Percentiles rank a stretch among this genome's conserved stretches.
Evolutionary conservation across 2,888 invertebrate species (phyloP).

Genomic region (Dolichopus griseipennis): DNA sequence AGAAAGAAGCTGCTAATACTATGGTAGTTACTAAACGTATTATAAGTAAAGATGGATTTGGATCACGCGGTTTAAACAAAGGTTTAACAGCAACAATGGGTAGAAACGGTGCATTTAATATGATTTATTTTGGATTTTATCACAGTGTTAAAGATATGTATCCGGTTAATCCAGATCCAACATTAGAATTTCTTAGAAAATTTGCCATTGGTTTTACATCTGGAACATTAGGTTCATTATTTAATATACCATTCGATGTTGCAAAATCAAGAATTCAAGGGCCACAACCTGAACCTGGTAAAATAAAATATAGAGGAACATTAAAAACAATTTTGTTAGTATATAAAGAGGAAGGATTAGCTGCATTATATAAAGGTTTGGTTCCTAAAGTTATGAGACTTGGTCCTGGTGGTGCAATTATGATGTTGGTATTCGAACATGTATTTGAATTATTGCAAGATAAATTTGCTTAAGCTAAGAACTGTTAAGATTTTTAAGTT

Average conservation of each 20-base stretch:
- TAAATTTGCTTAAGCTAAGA: slow-evolving; percentile 36
- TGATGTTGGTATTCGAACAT: slow-evolving; percentile 87
- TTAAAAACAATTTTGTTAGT: slow-evolving; percentile 62
- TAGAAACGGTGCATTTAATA: slow-evolving; percentile 85
- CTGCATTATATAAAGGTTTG: slow-evolving; percentile 84
- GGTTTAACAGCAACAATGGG: slow-evolving; percentile 83
- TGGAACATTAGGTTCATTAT: slow-evolving; percentile 74
- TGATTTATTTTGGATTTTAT: slow-evolving; percentile 92
- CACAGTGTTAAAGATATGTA: slow-evolving; percentile 75
- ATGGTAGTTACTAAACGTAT: slow-evolving; percentile 74
- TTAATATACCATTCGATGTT: slow-evolving; percentile 94
- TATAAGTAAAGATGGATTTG: slow-evolving; percentile 64
- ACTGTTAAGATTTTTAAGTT: not conserved
- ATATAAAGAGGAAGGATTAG: slow-evolving; percentile 79
- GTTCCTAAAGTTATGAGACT: slow-evolving; percentile 82
- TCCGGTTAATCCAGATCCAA: slow-evolving; percentile 58
- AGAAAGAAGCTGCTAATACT: slow-evolving; percentile 59
- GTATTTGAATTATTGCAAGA: slow-evolving; percentile 63
- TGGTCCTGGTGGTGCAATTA: slow-evolving; percentile 91
- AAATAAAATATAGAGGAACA: slow-evolving; percentile 71
- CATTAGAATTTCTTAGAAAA: slow-evolving; percentile 63
- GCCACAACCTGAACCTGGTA: slow-evolving; percentile 65
- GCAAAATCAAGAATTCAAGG: slow-evolving; percentile 94
- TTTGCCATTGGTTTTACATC: slow-evolving; percentile 77
- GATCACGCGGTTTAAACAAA: slow-evolving; percentile 71